phyloP scores from a whole-genome alignment of 2,113 vertebrate genomes.

The Dolichotis patagonum region DNA sequence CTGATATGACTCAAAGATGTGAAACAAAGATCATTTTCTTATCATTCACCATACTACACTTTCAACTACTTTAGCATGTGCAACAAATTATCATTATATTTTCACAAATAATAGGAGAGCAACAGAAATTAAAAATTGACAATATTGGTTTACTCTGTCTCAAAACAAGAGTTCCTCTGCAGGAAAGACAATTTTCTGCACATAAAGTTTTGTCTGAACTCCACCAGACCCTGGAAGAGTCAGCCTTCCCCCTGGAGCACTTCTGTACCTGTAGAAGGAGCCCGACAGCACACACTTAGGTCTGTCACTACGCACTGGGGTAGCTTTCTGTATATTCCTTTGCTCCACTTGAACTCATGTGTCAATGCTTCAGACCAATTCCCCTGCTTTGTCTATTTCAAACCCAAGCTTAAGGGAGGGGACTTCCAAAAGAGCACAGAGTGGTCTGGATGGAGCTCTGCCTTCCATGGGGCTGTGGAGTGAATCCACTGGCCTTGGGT shows the following conservation, averaged over 20 bases:
- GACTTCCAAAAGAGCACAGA: fast-evolving
- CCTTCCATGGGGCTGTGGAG: fast-evolving
- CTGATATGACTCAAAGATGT: not conserved
- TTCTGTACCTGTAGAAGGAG: not conserved
- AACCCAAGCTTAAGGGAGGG: fast-evolving
- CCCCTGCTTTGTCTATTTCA: not conserved
- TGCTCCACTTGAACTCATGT: not conserved
- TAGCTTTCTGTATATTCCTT: not conserved
- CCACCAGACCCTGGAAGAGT: not conserved
- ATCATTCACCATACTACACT: not conserved
- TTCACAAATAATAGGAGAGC: fast-evolving
- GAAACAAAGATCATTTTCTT: not conserved
- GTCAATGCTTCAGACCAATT: fast-evolving
- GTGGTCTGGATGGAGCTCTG: fast-evolving
- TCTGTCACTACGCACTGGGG: not conserved
- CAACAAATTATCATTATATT: not conserved
- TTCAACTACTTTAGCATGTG: not conserved
- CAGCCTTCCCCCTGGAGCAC: not conserved
- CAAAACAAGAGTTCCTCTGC: not conserved
- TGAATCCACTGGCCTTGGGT: fast-evolving
- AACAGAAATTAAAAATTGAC: not conserved
- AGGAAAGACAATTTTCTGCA: not conserved
- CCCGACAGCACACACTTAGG: fast-evolving
- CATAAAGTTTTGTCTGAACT: not conserved
- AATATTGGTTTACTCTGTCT: not conserved